Percentiles rank a stretch among this genome's conserved stretches.
Conservation (phyloP, 1,140 invertebrate genomes). For the Hyles vespertilio region DNA sequence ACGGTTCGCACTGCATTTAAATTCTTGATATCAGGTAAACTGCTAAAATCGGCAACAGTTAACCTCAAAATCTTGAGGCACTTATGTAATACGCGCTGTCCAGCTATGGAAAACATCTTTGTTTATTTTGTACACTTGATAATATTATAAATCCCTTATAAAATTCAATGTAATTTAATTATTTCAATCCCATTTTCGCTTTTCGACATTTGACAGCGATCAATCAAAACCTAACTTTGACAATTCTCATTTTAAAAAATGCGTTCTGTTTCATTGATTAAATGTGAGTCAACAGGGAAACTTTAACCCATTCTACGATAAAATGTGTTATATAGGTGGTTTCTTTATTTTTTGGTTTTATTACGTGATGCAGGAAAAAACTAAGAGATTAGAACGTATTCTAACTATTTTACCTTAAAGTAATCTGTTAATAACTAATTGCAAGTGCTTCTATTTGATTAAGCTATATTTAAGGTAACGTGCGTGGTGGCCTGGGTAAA, state of each 20-base stretch:
- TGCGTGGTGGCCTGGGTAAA: too few relatives aligned
- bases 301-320: too few relatives aligned
- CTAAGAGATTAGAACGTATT: too few relatives aligned
- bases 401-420: too few relatives aligned
- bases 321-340: too few relatives aligned
- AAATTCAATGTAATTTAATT: constrained; percentile 32
- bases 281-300: too few relatives aligned
- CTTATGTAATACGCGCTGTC: constrained; percentile 60
- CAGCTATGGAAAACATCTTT: constrained; percentile 51
- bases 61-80: constrained; percentile 73
- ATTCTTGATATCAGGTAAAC: constrained; percentile 63
- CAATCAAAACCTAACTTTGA: constrained; percentile 35
- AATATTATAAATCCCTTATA: constrained; percentile 21
- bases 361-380: too few relatives aligned
- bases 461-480: too few relatives aligned
- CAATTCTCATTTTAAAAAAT: constrained; percentile 30
- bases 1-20: constrained; percentile 68
- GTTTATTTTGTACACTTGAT: constrained; percentile 17
- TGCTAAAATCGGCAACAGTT: constrained; percentile 58
- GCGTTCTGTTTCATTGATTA: neutral
- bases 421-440: too few relatives aligned
- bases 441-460: too few relatives aligned
- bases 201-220: constrained; percentile 23
- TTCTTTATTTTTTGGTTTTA: too few relatives aligned
- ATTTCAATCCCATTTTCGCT: constrained; percentile 26